These are phyloP conservation scores for Tympanoctomys barrerae DNA, from an alignment of 2,797 vertebrate species.

Conservation along the genomic window DNA sequence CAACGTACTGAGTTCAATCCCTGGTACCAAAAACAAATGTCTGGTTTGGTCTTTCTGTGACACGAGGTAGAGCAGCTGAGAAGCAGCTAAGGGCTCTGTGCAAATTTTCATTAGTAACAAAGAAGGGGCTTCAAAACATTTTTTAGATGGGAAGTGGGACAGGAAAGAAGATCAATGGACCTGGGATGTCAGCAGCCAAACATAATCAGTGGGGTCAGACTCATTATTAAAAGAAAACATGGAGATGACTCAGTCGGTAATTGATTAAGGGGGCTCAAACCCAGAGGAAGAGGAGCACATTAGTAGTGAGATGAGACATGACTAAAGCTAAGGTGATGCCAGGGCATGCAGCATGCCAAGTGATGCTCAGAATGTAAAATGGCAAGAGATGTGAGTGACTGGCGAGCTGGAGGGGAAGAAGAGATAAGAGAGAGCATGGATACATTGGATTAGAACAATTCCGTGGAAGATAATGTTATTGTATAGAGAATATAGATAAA, in stretches of 20 bases:
- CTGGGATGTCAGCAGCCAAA: background rate
- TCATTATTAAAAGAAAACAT: background rate
- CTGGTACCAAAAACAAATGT: too few species aligned
- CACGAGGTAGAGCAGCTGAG: background rate
- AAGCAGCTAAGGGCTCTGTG: background rate
- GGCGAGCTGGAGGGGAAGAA: background rate
- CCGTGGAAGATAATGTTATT: background rate
- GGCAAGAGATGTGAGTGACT: background rate
- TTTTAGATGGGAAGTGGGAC: background rate
- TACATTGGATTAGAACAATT: background rate
- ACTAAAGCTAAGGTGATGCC: background rate
- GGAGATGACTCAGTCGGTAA: background rate
- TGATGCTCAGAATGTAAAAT: background rate
- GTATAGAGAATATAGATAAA: background rate
- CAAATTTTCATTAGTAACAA: background rate
- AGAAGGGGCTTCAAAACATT: background rate
- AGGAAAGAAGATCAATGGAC: background rate
- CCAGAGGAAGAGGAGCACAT: background rate
- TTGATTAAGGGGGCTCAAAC: background rate
- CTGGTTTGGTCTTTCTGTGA: background rate
- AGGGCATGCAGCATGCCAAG: background rate
- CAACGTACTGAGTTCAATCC: too few species aligned
- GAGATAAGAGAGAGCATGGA: background rate
- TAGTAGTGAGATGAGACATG: background rate
- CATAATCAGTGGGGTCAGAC: background rate